A percentile compares a stretch with the other conserved stretches of the same genome.
Conservation (phyloP, 1,140 invertebrate genomes). For the Papilio xuthus region DNA sequence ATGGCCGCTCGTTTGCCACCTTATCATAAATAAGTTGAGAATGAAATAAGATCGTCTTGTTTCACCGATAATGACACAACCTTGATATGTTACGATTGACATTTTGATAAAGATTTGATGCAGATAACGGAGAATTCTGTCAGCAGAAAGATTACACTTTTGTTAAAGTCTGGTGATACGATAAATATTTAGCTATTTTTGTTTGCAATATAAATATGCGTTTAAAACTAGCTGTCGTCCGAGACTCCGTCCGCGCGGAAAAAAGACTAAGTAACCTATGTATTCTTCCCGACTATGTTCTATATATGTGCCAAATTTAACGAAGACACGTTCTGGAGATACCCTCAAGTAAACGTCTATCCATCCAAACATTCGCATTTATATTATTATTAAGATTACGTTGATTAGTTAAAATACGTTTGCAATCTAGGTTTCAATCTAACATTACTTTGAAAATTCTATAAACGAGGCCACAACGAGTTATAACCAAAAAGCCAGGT, state of each 20-base stretch:
- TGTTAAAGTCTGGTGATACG: neutral
- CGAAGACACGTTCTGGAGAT: too few relatives aligned
- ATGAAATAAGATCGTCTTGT: neutral
- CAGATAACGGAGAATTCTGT: neutral
- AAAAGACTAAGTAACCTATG: too few relatives aligned
- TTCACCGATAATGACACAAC: neutral
- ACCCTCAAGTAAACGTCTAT: too few relatives aligned
- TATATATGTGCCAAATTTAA: too few relatives aligned
- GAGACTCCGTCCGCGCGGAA: too few relatives aligned
- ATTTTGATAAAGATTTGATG: neutral
- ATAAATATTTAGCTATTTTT: neutral
- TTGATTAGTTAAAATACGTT: neutral
- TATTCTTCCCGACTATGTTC: too few relatives aligned
- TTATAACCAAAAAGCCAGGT: neutral
- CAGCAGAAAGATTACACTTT: neutral
- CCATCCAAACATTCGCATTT: too few relatives aligned
- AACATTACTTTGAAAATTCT: constrained; percentile 3
- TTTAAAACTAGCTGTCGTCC: too few relatives aligned
- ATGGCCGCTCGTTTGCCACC: too few relatives aligned
- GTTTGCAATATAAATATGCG: too few relatives aligned
- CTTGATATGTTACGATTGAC: constrained; percentile 1
- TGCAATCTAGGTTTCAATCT: neutral
- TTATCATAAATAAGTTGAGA: too few relatives aligned
- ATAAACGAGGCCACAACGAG: constrained; percentile 26
- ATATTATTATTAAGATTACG: too few relatives aligned